A percentile compares a stretch with the other conserved stretches of the same genome.
Conservation (phyloP, 2,888 invertebrate genomes). For the Amblyteles armatorius region DNA sequence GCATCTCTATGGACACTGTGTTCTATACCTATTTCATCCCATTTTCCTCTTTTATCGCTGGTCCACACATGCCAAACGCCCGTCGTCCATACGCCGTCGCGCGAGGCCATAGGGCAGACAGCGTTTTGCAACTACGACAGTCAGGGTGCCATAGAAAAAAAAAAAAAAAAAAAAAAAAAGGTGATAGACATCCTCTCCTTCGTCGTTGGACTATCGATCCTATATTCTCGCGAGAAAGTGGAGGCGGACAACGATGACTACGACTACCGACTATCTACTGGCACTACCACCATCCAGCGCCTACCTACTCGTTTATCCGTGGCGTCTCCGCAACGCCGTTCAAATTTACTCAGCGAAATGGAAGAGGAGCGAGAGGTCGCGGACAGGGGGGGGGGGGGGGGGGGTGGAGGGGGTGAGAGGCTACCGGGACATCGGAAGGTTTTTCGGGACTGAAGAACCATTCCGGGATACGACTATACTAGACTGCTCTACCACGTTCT, state of each 20-base stretch:
- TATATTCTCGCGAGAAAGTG: constrained; percentile 18
- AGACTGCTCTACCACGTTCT: constrained; percentile 32
- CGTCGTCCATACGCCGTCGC: constrained; percentile 15
- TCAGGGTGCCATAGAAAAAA: background rate
- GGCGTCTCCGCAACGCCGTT: constrained; percentile 64
- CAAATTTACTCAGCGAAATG: constrained; percentile 71
- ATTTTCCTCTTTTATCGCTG: constrained; percentile 19
- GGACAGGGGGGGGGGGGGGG: background rate
- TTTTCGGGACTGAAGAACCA: constrained; percentile 46
- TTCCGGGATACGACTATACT: constrained; percentile 39
- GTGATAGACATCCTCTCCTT: constrained; percentile 27
- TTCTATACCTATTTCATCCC: constrained; percentile 31
- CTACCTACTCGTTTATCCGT: constrained; percentile 53
- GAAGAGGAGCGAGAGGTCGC: constrained; percentile 55
- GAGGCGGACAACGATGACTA: constrained; percentile 40
- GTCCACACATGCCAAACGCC: constrained; percentile 8
- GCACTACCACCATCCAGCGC: constrained; percentile 3
- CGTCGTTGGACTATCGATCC: constrained; percentile 53
- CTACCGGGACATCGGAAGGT: constrained; percentile 35
- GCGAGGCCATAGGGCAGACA: constrained; percentile 6
- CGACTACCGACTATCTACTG: constrained; percentile 19
- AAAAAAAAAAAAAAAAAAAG: background rate
- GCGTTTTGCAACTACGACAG: constrained; percentile 30
- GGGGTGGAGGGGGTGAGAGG: constrained; percentile 29
- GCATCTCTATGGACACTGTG: background rate